These are phyloP conservation scores for Dendrocopos noguchii DNA, from an alignment of 2,113 vertebrate species.

Conservation along the genomic window DNA sequence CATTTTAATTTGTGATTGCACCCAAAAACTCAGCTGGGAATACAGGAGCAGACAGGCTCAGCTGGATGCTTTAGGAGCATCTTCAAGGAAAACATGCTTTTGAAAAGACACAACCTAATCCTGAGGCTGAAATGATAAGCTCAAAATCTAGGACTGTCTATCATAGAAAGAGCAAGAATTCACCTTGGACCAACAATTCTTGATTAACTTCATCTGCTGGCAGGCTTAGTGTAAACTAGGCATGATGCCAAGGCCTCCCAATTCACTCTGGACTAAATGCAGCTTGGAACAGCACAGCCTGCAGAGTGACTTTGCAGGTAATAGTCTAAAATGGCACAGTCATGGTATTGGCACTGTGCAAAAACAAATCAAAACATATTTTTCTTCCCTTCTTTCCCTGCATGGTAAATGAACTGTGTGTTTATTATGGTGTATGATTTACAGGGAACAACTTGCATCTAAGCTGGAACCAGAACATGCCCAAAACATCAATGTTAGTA, in stretches of 20 bases:
- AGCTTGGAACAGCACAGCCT: background rate
- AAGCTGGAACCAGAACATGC: background rate
- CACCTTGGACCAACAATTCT: constrained; percentile 35
- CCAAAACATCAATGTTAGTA: background rate
- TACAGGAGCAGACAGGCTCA: background rate
- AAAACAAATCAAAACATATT: background rate
- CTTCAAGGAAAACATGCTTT: background rate
- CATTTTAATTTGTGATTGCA: background rate
- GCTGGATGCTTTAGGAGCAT: background rate
- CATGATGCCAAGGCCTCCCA: background rate
- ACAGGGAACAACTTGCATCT: background rate
- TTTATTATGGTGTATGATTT: fast-evolving
- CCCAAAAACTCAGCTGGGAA: background rate
- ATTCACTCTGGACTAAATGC: background rate
- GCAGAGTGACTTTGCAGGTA: background rate
- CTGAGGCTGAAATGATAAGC: background rate
- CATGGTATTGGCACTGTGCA: background rate
- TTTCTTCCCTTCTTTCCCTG: background rate
- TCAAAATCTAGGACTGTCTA: background rate
- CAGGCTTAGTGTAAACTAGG: constrained; percentile 17
- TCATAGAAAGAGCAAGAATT: constrained; percentile 15
- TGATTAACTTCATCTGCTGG: constrained; percentile 48
- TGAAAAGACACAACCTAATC: background rate
- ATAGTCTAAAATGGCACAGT: background rate
- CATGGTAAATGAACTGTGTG: background rate